A percentile compares a stretch with the other conserved stretches of the same genome.
Conservation (phyloP, 2,113 vertebrate species). For the Trogon surrucura region DNA sequence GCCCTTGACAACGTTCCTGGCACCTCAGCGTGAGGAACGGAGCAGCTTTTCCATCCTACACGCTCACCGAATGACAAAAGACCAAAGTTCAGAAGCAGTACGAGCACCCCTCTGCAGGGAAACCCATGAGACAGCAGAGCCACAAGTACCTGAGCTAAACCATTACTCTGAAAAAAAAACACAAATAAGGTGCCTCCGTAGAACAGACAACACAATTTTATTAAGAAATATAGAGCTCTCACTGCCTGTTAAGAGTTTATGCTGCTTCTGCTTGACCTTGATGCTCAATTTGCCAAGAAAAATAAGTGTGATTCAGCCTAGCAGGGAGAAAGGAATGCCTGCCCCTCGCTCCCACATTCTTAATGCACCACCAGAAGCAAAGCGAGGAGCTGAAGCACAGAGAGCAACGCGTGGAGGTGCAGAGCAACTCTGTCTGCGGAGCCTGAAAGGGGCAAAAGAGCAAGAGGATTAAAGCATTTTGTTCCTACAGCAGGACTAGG, state of each 20-base stretch:
- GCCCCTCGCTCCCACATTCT: accelerated
- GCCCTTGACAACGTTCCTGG: neutral
- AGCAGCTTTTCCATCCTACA: neutral
- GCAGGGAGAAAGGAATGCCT: neutral
- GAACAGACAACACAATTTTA: neutral
- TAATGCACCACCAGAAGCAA: neutral
- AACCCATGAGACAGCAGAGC: accelerated
- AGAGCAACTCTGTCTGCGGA: neutral
- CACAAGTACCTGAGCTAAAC: accelerated
- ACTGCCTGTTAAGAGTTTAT: neutral
- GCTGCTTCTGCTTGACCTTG: neutral
- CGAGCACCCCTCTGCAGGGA: neutral
- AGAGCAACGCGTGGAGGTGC: accelerated
- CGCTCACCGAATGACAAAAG: neutral
- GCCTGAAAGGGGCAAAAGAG: neutral
- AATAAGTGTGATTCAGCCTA: neutral
- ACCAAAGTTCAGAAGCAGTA: neutral
- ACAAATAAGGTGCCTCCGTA: neutral
- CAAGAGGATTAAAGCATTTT: neutral
- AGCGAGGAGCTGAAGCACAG: neutral
- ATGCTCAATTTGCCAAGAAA: neutral
- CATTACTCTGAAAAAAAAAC: neutral
- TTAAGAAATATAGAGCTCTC: neutral
- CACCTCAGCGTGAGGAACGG: accelerated
- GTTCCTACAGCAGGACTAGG: neutral